Base-by-base conservation (phyloP, 2,888 invertebrate species). In the Pachymerium ferrugineum region DNA sequence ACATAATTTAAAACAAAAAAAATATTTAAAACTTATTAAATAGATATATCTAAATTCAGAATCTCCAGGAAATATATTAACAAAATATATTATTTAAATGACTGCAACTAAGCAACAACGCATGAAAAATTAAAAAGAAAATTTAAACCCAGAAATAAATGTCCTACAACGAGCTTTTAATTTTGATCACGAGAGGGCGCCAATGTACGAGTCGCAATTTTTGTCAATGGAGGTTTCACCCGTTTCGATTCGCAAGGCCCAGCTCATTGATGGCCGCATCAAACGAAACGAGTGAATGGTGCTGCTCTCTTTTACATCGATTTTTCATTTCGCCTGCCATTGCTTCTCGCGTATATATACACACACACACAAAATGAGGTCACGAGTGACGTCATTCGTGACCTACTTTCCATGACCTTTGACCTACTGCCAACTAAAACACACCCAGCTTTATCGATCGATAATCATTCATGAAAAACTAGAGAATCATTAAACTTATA, bases 321-420 rank as follows among this genome's bases (percentile, higher is more conserved):
- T 62, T 62, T 62, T 62, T 8, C 47, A 19, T 25, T 4, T 54
- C 54, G 19, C 54, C 47, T 19, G 5, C 19, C 19, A 38, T 38
- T n/a, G n/a, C 38, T 38, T 6, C 62, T 22, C 1, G 22, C 14
- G 22, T n/a, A n/a, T n/a, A n/a, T n/a, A n/a, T n/a, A n/a, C n/a
- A n/a, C n/a, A n/a, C n/a, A n/a, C n/a, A n/a, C n/a, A n/a, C 54
- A 47, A 19, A 47, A 6, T 19, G 22, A 54, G 22, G 54, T 22
- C 22, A 14, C 28, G 10, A 10, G 2, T 62, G 62, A 62, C 62
- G 62, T 62, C 62, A 62, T 62, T 25, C 28, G 25, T 62, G 62
- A 62, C 62, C 62, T 62, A 62, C 28, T 62, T 62, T 62, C 62
- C 12, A 14, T n/a, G 25, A 62, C 62, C 62, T 62, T 62, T 62